Conservation (phyloP, 2,888 invertebrate species). For the Chloroclysta siterata region DNA sequence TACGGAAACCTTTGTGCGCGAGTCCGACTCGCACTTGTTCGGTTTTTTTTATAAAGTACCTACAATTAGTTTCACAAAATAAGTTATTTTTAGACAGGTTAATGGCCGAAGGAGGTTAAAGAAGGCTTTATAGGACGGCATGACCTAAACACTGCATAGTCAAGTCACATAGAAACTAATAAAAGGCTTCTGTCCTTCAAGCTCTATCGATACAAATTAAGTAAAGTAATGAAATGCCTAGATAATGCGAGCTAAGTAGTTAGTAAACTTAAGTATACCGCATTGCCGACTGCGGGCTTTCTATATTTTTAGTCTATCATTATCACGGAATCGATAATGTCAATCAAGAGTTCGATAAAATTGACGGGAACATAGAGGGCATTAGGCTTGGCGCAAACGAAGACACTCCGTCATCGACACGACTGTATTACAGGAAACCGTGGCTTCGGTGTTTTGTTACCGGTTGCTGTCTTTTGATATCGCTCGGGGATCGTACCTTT, state of each 20-base stretch:
- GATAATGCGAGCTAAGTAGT: background rate
- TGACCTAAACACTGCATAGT: conserved; percentile 25
- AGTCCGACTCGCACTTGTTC: too few species aligned
- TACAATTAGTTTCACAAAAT: too few species aligned
- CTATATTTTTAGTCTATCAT: conserved; percentile 14
- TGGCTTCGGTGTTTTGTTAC: background rate
- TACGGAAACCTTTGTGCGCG: too few species aligned
- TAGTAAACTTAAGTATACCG: background rate
- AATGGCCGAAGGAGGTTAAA: conserved; percentile 12
- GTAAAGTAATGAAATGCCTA: conserved; percentile 2
- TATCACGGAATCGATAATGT: conserved; percentile 46
- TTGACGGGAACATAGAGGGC: conserved; percentile 36
- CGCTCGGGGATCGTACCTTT: background rate
- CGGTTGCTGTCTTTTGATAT: background rate
- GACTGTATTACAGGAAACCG: background rate
- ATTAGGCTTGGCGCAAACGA: conserved; percentile 23
- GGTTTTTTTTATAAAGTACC: too few species aligned
- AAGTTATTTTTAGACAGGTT: conserved; percentile 5
- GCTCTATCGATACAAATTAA: conserved; percentile 10
- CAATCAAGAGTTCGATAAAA: conserved; percentile 49
- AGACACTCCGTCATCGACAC: background rate
- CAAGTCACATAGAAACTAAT: conserved; percentile 10
- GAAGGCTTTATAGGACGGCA: conserved; percentile 19
- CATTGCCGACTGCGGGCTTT: background rate
- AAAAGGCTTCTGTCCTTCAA: conserved; percentile 12